Base-by-base conservation (phyloP, 2,113 vertebrate species). In the Lota lota region DNA sequence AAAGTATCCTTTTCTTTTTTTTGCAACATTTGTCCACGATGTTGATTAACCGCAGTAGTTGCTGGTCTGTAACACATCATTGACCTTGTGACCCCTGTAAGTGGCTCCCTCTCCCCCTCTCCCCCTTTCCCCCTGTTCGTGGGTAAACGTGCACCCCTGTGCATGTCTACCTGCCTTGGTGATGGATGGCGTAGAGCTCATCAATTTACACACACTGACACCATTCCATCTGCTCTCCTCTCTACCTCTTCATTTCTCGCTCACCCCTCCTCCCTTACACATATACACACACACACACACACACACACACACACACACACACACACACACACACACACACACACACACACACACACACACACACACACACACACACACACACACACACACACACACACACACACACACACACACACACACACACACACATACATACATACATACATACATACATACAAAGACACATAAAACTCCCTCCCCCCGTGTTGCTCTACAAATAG, bases 141-240 rank as follows among this genome's bases (percentile, higher is more conserved):
- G 53, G 53, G 16, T n/a, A 56, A 56, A 56, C 53, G 53, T 56
- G 53, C 53, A 56, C 53, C 10, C 40, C 40, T 47, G 40, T 14
- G 40, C 12, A 47, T 2, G 40, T 56, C 53, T 18, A 5, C 5
- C 53, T n/a, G 67, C 61, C 66, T 62, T 20, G 3, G 50, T 84
- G 85, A 89, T 88, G 83, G 84, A 91, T 89, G 86, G 82, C 79
- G 82, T 73, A 79, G 50, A 65, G 79, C 82, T 79, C 16, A 56
- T 76, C 71, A 22, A 63, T 74, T 71, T 70, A 74, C 67, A 40
- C 79, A 78, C 72, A 3, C 57, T 81, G 87, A 83, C 83, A 75
- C 75, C 50, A 21, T 75, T 80, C 83, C 82, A 85, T 88, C 88
- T 87, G 88, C 80, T 84, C 80, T 59, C 40, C 53, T 20, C 75